Conservation (phyloP, 2,113 vertebrate species). For the Hystrix brachyura region DNA sequence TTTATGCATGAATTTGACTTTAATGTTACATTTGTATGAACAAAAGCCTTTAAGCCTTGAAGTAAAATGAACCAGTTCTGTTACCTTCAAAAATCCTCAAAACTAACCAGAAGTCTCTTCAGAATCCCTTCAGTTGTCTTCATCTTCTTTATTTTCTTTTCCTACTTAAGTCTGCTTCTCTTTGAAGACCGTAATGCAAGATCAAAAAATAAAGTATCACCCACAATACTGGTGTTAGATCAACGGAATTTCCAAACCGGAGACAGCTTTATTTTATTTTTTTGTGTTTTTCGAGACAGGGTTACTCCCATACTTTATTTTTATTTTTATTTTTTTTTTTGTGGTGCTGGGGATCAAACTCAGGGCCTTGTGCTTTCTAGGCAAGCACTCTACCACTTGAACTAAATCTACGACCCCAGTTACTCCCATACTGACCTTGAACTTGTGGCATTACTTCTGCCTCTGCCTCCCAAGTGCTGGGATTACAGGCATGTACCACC, state of each 20-base stretch:
- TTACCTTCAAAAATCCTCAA: not conserved
- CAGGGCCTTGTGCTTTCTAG: too few relatives aligned
- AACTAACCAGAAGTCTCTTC: conserved; percentile 22
- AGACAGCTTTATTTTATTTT: conserved; percentile 15
- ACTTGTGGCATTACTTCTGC: not conserved
- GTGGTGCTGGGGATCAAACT: too few relatives aligned
- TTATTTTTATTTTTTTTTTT: too few relatives aligned
- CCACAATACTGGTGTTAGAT: conserved; percentile 19
- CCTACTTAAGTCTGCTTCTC: not conserved
- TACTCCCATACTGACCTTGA: not conserved
- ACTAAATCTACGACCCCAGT: not conserved
- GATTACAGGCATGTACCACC: not conserved
- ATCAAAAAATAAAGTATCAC: not conserved
- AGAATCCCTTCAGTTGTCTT: not conserved
- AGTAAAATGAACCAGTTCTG: conserved; percentile 21
- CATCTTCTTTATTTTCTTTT: conserved; percentile 18
- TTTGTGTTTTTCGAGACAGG: not conserved
- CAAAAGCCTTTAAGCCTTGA: not conserved
- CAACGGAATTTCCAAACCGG: conserved; percentile 23
- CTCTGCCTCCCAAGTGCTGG: not conserved
- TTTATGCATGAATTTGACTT: not conserved
- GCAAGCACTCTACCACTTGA: too few relatives aligned
- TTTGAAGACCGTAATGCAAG: conserved; percentile 2
- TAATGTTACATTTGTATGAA: conserved; percentile 41
- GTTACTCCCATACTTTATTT: not conserved